Conservation (phyloP, 2,113 vertebrate genomes). For the Neofelis nebulosa region DNA sequence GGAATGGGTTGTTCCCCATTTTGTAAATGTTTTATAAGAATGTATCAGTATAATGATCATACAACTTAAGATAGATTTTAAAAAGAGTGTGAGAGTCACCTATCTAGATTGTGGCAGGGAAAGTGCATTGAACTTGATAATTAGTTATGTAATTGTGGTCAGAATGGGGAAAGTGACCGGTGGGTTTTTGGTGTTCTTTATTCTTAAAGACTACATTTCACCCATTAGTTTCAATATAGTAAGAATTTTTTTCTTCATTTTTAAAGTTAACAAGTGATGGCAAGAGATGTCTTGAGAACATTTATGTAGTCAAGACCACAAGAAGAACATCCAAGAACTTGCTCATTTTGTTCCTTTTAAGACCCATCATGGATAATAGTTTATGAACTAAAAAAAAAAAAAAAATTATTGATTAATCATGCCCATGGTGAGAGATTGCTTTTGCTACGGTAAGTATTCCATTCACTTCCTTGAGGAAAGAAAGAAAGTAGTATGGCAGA, state of each 20-base stretch:
- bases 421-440: not conserved
- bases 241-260: not conserved
- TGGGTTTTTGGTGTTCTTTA: not conserved
- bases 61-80: not conserved
- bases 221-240: not conserved
- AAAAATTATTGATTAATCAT: not conserved
- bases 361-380: not conserved
- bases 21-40: not conserved
- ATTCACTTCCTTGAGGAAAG: not conserved
- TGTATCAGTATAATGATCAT: not conserved
- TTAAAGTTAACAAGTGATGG: not conserved
- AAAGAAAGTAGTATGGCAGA: not conserved
- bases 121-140: not conserved
- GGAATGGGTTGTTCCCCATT: not conserved
- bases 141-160: not conserved
- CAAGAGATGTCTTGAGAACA: not conserved
- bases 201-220: not conserved
- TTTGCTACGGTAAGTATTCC: not conserved
- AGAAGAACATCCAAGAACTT: constrained; percentile 6
- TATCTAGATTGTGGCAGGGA: not conserved
- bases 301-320: not conserved
- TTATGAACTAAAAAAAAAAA: not conserved
- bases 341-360: not conserved
- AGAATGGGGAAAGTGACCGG: not conserved
- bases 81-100: not conserved